Evolutionary conservation across 2,797 vertebrate genomes (phyloP), one percentile per base, ranked within the genome.

Genomic region (Peromyscus attwateri): DNA sequence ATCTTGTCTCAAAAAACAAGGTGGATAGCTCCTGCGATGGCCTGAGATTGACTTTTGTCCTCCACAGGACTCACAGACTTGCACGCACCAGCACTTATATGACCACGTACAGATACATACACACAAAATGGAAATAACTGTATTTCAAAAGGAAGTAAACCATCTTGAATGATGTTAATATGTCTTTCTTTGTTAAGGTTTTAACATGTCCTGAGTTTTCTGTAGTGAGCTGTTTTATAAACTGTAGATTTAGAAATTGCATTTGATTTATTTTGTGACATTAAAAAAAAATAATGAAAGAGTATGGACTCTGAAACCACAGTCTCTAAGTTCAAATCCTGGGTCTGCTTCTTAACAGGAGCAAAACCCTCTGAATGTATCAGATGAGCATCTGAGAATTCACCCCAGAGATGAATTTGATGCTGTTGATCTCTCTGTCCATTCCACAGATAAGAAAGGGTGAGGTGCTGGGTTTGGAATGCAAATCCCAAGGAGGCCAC

Each of bases 311-410:
- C 92, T 94, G 92, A 92, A 75, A 62, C 57, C 17, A 75, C 46
- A 73, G 49, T 60, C 77, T 84, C 12, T 3, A 31, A 94, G 81
- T 87, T 80, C 71, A 84, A 62, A 46, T 95, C 82, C 55, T 68
- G 16, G 66, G 89, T 79, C 93, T 93, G 92, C 55, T 31, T 17
- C 92, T 97, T 93, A n/a, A n/a, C 82, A 34, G 0, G 37, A 68
- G 17, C 21, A 64, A 82, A 88, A 37, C 34, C 14, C 40, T 89
- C 49, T 14, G 52, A 81, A 31, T 34, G 92, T 85, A 49, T 68
- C 49, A 40, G 43, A 46, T 62, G 46, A 90, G 31, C 46, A 83
- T 23, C 40, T 82, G 49, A 64, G 76, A 93, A 81, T 19, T 76
- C 27, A 85, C 37, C 83, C 82, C 66, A 88, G 60, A 70, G 37